Conservation (phyloP, 1,140 invertebrate genomes). For the Microvelia longipes region DNA sequence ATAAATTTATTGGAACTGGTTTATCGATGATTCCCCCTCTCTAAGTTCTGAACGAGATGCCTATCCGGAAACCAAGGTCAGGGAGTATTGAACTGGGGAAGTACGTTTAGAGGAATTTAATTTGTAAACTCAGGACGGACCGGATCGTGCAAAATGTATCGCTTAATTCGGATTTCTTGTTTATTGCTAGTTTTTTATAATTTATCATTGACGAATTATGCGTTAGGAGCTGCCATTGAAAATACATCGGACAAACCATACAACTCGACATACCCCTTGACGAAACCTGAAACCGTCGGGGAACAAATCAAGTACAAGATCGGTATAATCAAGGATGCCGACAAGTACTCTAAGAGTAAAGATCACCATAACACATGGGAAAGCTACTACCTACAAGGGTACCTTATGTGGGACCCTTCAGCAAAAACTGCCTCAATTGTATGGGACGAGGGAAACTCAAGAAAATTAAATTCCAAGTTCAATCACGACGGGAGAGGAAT, state of each 20-base stretch:
- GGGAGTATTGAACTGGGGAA: no score
- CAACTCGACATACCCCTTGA: conserved; percentile 74
- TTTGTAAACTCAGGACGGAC: no score
- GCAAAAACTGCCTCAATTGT: conserved; percentile 43
- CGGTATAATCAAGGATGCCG: conserved; percentile 81
- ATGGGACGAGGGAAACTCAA: conserved; percentile 47
- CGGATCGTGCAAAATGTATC: no score
- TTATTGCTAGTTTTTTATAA: no score
- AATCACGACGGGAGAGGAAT: conserved; percentile 79
- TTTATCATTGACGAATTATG: no score
- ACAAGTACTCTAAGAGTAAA: conserved; percentile 60
- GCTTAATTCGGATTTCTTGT: no score
- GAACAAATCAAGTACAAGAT: conserved; percentile 57
- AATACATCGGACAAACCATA: conserved; percentile 36
- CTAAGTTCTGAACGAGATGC: no score
- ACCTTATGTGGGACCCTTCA: conserved; percentile 43
- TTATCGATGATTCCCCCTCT: no score
- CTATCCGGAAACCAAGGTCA: no score
- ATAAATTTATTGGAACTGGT: no score
- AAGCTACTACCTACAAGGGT: conserved; percentile 38
- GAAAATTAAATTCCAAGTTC: conserved; percentile 43
- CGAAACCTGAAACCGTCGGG: conserved; percentile 43
- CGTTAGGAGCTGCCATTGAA: no score
- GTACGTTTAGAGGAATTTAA: no score
- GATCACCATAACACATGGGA: conserved; percentile 39